phyloP scores from a whole-genome alignment of 2,113 vertebrate genomes.

The Rhinoderma darwinii region DNA sequence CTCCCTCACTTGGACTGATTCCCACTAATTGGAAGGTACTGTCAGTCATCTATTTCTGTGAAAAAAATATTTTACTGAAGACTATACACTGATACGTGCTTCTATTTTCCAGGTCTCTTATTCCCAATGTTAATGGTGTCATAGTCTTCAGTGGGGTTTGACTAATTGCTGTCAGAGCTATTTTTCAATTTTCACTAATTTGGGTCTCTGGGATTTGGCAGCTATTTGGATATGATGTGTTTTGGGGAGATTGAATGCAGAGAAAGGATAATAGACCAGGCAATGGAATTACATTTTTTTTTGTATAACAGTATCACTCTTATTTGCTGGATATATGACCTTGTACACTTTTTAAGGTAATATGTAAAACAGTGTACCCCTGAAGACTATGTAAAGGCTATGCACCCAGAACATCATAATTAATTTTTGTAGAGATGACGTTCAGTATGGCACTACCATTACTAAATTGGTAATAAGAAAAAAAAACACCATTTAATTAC shows the following conservation, averaged over 20 bases:
- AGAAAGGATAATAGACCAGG: conserved; percentile 11
- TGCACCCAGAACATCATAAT: background rate
- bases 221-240: conserved; percentile 38
- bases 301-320: background rate
- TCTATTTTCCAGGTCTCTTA: conserved; percentile 54
- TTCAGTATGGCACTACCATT: background rate
- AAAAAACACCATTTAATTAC: background rate
- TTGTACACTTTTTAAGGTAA: background rate
- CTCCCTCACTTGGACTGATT: conserved; percentile 58
- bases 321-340: background rate
- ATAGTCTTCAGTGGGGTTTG: conserved; percentile 56
- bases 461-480: background rate
- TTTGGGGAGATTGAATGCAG: conserved; percentile 33
- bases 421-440: background rate
- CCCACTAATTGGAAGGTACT: conserved; percentile 56
- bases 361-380: background rate
- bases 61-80: conserved; percentile 48
- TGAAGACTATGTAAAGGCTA: background rate
- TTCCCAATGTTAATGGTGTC: conserved; percentile 60
- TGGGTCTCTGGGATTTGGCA: conserved; percentile 52
- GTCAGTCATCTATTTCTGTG: conserved; percentile 56
- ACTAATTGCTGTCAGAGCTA: conserved; percentile 58
- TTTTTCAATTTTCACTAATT: conserved; percentile 56
- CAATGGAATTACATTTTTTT: conserved; percentile 19
- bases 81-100: conserved; percentile 51